These are phyloP conservation scores for Lateolabrax maculatus DNA, from an alignment of 2,797 vertebrate species.

Conservation along the genomic window DNA sequence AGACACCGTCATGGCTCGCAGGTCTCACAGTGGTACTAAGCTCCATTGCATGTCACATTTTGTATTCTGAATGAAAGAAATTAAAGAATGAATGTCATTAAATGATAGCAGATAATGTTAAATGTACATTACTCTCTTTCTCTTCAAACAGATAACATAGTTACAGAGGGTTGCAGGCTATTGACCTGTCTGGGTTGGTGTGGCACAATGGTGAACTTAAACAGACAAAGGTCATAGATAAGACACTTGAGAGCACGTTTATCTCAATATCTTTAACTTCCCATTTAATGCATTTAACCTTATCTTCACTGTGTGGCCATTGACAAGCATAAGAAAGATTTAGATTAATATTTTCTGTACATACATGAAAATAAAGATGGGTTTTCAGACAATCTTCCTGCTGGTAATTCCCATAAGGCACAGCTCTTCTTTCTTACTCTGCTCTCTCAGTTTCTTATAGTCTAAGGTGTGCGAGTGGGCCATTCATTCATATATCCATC, in stretches of 20 bases:
- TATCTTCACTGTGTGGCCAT: background rate
- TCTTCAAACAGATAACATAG: background rate
- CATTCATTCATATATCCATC: background rate
- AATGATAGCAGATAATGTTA: constrained; percentile 3
- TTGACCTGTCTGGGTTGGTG: background rate
- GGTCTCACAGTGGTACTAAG: background rate
- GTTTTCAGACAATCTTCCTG: background rate
- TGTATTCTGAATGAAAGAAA: background rate
- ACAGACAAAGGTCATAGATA: background rate
- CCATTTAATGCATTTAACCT: background rate
- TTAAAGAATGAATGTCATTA: background rate
- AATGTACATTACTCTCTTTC: background rate
- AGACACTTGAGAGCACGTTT: constrained; percentile 3
- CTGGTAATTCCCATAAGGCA: background rate
- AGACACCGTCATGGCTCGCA: constrained; percentile 37
- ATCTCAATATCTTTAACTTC: constrained; percentile 1
- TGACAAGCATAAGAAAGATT: constrained; percentile 6
- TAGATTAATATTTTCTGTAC: background rate
- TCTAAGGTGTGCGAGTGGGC: background rate
- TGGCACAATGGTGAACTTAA: background rate
- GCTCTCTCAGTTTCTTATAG: background rate
- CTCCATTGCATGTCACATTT: constrained; percentile 16
- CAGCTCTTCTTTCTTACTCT: background rate
- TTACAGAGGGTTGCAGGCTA: background rate
- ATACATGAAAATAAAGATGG: background rate